These are phyloP conservation scores for Phymatocera aterrima DNA, from an alignment of 2,888 invertebrate genomes.

Conservation along the genomic window DNA sequence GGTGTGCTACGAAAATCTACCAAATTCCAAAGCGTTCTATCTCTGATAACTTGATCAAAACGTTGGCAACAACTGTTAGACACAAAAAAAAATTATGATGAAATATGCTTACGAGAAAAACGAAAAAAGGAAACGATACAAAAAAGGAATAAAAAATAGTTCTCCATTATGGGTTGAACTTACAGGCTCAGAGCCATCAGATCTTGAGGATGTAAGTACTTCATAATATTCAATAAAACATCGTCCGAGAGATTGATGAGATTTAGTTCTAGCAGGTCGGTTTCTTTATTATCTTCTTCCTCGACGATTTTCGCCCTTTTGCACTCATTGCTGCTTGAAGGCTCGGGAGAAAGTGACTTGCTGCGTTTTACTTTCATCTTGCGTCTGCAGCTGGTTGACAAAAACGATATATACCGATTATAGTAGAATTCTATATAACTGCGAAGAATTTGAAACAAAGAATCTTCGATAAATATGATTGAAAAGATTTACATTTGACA, in stretches of 20 bases:
- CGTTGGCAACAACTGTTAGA: slow-evolving; percentile 75
- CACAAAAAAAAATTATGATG: too few species aligned
- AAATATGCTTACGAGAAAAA: too few species aligned
- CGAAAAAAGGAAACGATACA: slow-evolving; percentile 20
- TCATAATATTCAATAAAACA: slow-evolving; percentile 77
- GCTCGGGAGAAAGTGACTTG: slow-evolving; percentile 68
- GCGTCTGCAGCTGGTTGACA: slow-evolving; percentile 51
- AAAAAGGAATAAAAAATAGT: slow-evolving; percentile 11
- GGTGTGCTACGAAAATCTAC: slow-evolving; percentile 74
- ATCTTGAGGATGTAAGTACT: slow-evolving; percentile 74
- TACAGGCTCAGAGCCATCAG: slow-evolving; percentile 77
- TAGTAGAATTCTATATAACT: not conserved
- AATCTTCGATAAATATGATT: not conserved
- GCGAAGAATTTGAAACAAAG: not conserved
- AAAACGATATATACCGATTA: not conserved
- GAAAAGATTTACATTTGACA: slow-evolving; percentile 29
- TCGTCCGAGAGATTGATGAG: slow-evolving; percentile 79
- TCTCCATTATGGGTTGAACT: slow-evolving; percentile 61
- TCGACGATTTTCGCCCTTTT: slow-evolving; percentile 59
- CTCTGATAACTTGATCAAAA: slow-evolving; percentile 74
- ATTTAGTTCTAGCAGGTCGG: slow-evolving; percentile 53
- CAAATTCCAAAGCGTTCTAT: slow-evolving; percentile 77
- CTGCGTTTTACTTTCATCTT: slow-evolving; percentile 68
- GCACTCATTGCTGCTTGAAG: slow-evolving; percentile 64
- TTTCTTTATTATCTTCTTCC: slow-evolving; percentile 51